phyloP scores from a whole-genome alignment of 2,113 vertebrate species.

The Calypte anna region DNA sequence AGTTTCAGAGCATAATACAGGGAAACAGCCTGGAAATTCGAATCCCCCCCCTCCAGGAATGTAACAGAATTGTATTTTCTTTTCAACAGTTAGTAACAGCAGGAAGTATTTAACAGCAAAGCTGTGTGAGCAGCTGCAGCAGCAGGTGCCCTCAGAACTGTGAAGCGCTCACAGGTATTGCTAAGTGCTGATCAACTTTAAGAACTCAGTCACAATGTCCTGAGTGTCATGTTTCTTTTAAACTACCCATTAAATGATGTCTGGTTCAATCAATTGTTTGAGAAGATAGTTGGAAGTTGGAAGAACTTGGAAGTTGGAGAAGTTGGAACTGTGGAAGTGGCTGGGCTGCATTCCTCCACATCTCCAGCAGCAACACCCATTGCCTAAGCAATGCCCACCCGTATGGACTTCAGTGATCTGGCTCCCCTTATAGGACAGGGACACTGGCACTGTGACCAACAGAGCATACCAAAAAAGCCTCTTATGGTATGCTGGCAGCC shows the following conservation, averaged over 20 bases:
- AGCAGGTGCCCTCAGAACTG: not conserved
- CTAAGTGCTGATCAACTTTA: not conserved
- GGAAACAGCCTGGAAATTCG: not conserved
- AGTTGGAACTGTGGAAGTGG: not conserved
- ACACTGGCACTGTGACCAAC: accelerated
- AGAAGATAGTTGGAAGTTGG: not conserved
- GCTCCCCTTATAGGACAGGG: not conserved
- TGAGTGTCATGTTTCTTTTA: not conserved
- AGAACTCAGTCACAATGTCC: not conserved
- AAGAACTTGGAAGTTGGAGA: too few relatives aligned
- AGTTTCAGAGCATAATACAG: not conserved
- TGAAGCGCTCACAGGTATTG: accelerated
- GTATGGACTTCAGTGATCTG: accelerated
- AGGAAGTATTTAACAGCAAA: not conserved
- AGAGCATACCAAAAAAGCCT: too few relatives aligned
- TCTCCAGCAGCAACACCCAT: not conserved
- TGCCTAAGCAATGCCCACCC: not conserved
- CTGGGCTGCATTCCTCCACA: not conserved
- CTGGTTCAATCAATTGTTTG: not conserved
- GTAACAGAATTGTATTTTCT: not conserved
- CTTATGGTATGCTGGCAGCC: not conserved
- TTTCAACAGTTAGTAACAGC: not conserved
- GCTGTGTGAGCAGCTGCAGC: not conserved
- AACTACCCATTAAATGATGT: not conserved
- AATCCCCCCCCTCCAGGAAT: not conserved